These are phyloP conservation scores for Linurgus olivaceus DNA, from an alignment of 2,797 vertebrate genomes.

Conservation along the genomic window DNA sequence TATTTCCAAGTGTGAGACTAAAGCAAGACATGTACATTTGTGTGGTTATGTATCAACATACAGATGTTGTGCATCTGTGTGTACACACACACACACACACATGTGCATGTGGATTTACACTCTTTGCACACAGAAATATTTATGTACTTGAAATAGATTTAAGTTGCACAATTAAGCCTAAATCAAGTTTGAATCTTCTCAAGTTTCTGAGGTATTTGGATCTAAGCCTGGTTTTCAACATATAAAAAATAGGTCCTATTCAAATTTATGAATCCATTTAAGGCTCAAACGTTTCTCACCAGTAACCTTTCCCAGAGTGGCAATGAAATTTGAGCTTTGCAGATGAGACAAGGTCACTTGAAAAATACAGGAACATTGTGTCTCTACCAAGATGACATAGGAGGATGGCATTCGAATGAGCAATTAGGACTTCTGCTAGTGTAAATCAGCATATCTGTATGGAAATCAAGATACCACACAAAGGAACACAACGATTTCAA, in stretches of 20 bases:
- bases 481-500: neutral
- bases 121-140: neutral
- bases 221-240: neutral
- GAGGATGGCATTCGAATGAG: neutral
- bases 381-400: neutral
- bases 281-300: neutral
- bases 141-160: neutral
- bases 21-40: neutral
- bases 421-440: neutral
- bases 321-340: neutral
- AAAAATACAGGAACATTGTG: slow-evolving; percentile 5
- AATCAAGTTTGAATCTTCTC: neutral
- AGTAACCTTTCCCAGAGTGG: neutral
- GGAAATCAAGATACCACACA: neutral
- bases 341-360: neutral
- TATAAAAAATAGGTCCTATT: neutral
- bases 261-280: slow-evolving; percentile 20
- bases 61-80: neutral
- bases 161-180: neutral
- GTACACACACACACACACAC: neutral
- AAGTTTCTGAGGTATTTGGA: neutral
- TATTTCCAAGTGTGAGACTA: neutral
- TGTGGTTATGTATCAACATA: neutral
- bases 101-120: neutral
- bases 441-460: neutral